Conservation (phyloP, 2,888 invertebrate species). For the Eupithecia centaureata region DNA sequence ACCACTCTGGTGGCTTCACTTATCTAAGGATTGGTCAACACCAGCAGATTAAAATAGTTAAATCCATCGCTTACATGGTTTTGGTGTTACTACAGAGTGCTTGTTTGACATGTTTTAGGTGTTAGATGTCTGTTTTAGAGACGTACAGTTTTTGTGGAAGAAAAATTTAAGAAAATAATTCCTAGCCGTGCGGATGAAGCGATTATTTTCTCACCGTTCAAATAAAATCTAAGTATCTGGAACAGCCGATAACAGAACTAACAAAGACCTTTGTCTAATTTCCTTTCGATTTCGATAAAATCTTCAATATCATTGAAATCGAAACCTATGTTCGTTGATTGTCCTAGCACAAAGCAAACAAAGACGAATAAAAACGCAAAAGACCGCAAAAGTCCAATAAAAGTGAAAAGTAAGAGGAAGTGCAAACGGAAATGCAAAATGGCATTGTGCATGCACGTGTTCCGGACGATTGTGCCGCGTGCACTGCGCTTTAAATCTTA, state of each 20-base stretch:
- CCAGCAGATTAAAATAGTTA: constrained; percentile 68
- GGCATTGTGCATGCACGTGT: constrained; percentile 83
- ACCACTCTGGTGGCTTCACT: constrained; percentile 59
- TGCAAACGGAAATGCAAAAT: constrained; percentile 84
- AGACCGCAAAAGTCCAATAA: constrained; percentile 58
- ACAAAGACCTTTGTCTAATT: constrained; percentile 58
- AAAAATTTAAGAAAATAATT: neutral
- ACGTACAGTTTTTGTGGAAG: neutral
- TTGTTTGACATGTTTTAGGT: constrained; percentile 9
- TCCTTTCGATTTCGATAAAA: constrained; percentile 81
- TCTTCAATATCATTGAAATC: constrained; percentile 82
- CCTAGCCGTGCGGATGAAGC: neutral
- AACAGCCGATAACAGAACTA: constrained; percentile 40
- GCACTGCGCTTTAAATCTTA: constrained; percentile 1
- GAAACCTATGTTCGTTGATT: constrained; percentile 76
- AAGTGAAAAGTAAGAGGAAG: constrained; percentile 83
- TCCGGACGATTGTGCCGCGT: constrained; percentile 74
- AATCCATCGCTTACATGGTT: constrained; percentile 59
- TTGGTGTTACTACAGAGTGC: constrained; percentile 49
- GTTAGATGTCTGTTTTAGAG: constrained; percentile 1
- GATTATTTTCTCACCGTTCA: neutral
- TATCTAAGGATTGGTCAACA: constrained; percentile 62
- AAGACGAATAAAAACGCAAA: constrained; percentile 72
- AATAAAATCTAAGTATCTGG: constrained; percentile 26
- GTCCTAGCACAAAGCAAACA: constrained; percentile 76